Percentiles rank a stretch among this genome's conserved stretches.
phyloP scores from a whole-genome alignment of 2,113 vertebrate species.

The Brachyistius frenatus region DNA sequence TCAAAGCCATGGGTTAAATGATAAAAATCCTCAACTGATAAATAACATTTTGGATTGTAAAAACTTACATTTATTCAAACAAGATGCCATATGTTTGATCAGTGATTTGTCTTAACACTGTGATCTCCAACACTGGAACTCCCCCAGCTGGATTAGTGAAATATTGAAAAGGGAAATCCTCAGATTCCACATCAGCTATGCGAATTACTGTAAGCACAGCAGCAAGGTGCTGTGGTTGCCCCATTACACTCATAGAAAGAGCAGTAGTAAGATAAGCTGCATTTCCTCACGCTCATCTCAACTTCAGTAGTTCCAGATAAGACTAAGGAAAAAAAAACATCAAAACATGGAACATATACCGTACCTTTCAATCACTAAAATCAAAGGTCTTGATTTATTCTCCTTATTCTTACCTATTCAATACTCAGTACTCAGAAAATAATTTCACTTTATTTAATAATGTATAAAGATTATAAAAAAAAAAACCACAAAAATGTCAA shows the following conservation, averaged over 20 bases:
- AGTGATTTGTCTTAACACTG: background rate
- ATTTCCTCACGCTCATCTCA: slow-evolving; percentile 22
- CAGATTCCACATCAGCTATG: slow-evolving; percentile 10
- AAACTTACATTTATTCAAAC: background rate
- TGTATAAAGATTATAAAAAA: too few relatives aligned
- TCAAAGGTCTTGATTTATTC: too few relatives aligned
- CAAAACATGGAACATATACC: slow-evolving; percentile 1
- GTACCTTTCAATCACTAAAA: too few relatives aligned
- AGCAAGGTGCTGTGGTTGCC: slow-evolving; percentile 29
- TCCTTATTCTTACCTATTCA: too few relatives aligned
- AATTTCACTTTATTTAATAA: too few relatives aligned
- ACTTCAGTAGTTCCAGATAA: slow-evolving; percentile 27
- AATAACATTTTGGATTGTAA: background rate
- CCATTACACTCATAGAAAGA: slow-evolving; percentile 41
- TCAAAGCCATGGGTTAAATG: too few relatives aligned
- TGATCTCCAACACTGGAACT: slow-evolving; percentile 52
- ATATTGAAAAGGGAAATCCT: slow-evolving; percentile 32
- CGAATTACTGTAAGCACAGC: slow-evolving; percentile 38
- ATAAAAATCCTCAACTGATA: too few relatives aligned
- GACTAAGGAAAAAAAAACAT: background rate
- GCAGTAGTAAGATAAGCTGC: slow-evolving; percentile 56
- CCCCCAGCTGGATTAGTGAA: slow-evolving; percentile 23
- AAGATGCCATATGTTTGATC: background rate
- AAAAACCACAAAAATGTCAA: background rate
- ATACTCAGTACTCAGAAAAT: too few relatives aligned